Percentiles rank a stretch among this genome's conserved stretches.
These are phyloP conservation scores for Hemicordylus capensis DNA, from an alignment of 2,113 vertebrate genomes.

Conservation along the genomic window DNA sequence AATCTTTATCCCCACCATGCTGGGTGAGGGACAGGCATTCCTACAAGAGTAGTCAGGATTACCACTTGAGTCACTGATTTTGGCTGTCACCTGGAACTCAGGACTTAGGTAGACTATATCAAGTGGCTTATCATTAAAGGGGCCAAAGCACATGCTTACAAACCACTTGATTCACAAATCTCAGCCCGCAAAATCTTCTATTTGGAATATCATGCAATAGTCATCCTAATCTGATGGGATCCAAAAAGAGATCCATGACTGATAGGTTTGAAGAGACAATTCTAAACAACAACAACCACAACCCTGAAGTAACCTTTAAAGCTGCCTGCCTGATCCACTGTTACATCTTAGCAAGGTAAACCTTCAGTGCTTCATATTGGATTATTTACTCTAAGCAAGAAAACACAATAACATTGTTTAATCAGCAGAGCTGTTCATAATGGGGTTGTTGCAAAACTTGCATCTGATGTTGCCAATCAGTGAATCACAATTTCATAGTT, in stretches of 20 bases:
- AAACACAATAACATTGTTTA: neutral
- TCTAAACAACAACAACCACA: conserved; percentile 1
- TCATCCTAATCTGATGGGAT: neutral
- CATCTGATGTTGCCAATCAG: neutral
- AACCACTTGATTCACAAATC: neutral
- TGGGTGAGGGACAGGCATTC: neutral
- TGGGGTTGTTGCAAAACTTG: neutral
- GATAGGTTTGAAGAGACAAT: neutral
- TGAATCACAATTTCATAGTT: neutral
- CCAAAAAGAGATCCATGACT: neutral
- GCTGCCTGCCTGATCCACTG: neutral
- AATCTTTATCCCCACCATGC: neutral
- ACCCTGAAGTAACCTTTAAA: conserved; percentile 3
- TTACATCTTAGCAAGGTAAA: neutral
- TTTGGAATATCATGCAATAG: neutral
- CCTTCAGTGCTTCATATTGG: neutral
- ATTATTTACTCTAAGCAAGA: conserved; percentile 15
- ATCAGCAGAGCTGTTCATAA: neutral
- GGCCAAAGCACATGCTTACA: neutral
- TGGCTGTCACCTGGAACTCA: neutral
- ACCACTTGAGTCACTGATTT: neutral
- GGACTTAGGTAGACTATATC: neutral
- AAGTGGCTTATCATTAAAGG: neutral
- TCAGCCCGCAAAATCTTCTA: neutral
- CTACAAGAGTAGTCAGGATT: too few relatives aligned